Conservation (phyloP, 2,113 vertebrate genomes). For the Oxygymnocypris stewartii region DNA sequence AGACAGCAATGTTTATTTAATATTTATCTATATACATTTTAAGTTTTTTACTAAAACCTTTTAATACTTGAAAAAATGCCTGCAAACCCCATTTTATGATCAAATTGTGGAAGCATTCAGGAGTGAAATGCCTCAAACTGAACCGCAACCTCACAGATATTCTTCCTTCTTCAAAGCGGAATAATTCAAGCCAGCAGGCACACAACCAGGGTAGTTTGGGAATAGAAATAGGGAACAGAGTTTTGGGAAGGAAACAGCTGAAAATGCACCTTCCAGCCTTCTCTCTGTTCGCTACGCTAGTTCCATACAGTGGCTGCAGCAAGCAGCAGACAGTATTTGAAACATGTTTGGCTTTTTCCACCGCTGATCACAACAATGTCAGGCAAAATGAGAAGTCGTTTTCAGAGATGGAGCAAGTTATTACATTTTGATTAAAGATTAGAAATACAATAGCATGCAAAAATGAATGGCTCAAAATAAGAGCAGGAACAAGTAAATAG, state of each 20-base stretch:
- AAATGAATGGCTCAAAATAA: conserved; percentile 6
- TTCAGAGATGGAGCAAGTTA: conserved; percentile 7
- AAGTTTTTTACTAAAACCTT: not conserved
- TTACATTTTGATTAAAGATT: conserved; percentile 26
- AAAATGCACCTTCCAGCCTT: conserved; percentile 31
- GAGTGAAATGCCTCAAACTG: conserved; percentile 16
- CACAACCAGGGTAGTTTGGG: not conserved
- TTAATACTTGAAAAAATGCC: not conserved
- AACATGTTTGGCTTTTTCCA: conserved; percentile 2
- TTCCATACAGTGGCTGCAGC: not conserved
- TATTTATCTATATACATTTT: not conserved
- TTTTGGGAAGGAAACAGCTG: conserved; percentile 22
- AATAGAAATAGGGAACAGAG: conserved; percentile 7
- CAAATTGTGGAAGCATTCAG: not conserved
- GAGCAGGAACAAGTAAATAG: not conserved
- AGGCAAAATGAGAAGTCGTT: conserved; percentile 2
- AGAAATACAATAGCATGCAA: conserved; percentile 9
- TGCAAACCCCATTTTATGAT: not conserved
- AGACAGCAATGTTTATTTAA: not conserved
- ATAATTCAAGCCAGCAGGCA: conserved; percentile 28
- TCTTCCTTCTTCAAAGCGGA: conserved; percentile 13
- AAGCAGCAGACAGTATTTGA: conserved; percentile 1
- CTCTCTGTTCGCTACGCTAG: not conserved
- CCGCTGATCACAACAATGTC: not conserved
- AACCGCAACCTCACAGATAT: conserved; percentile 1